Base-by-base conservation (phyloP, 2,888 invertebrate species). In the Prostheceraeus crozeri region DNA sequence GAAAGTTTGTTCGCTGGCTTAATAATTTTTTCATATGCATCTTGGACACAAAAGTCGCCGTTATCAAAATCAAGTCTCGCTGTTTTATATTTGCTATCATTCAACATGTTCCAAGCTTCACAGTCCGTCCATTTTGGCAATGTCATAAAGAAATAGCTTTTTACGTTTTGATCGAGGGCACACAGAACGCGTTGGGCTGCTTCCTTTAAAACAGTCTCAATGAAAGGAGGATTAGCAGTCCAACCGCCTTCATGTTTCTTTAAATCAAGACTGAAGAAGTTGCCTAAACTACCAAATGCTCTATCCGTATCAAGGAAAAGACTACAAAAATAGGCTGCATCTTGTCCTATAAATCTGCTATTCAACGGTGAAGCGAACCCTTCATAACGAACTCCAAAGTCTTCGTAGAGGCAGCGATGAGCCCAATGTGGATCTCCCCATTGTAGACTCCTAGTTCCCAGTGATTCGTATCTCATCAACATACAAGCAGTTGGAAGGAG, bases 291-390 rank as follows among this genome's bases (percentile, higher is more conserved):
- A 10, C 60, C 59, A 60, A 59, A 59, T 27, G n/a, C 19, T 2
- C 35, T 10, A 59, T 59, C 59, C 2, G 57, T 59, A 21, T 59
- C 59, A 14, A 21, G 54, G 25, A 59, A 59, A n/a, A 59, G 31
- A 21, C 55, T 58, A 33, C 59, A 59, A 21, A 59, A 59, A n/a
- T n/a, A n/a, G n/a, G n/a, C n/a, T n/a, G n/a, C n/a, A n/a, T 11
- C n/a, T 35, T 36, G 6, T 31, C 59, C 52, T 1, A 59, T 11
- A 31, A 59, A 60, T 31, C 59, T 57, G 1, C 58, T 59, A 60
- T 59, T 61, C 8, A 59, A 31, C 33, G 59, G 59, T n/a, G 59
- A 59, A 2, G 59, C 21, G 28, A 59, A 59, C n/a, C 59, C 59
- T 59, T 59, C 59, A 16, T 59, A 59, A 23, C 59, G 59, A 36